Percentiles rank a stretch among this genome's conserved stretches.
These are phyloP conservation scores for Harpagus bidentatus DNA, from an alignment of 2,113 vertebrate genomes.

Conservation along the genomic window DNA sequence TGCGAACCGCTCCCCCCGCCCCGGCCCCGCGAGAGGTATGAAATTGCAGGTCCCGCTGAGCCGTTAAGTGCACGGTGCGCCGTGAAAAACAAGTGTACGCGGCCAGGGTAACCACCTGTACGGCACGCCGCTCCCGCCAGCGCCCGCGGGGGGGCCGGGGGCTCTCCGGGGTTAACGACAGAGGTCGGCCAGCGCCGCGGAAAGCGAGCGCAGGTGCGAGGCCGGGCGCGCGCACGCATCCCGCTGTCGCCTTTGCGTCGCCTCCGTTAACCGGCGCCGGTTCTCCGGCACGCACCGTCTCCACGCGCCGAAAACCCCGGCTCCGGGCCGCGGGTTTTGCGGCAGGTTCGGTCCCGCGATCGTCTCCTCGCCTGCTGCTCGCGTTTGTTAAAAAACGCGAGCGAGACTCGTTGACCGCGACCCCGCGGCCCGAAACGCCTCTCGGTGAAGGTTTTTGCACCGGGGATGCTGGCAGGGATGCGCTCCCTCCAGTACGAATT, in stretches of 20 bases:
- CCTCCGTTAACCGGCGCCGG: neutral
- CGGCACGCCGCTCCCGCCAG: slow-evolving; percentile 24
- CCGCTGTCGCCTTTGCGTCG: neutral
- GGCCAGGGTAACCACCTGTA: slow-evolving; percentile 82
- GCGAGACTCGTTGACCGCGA: neutral
- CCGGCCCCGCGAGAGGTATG: slow-evolving; percentile 68
- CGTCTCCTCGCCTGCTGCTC: neutral
- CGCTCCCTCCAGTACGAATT: too few relatives aligned
- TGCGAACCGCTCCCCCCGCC: slow-evolving; percentile 45
- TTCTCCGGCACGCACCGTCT: neutral
- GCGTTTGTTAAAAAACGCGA: neutral
- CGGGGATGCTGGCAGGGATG: neutral
- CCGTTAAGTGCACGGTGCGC: slow-evolving; percentile 85
- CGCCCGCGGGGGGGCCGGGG: neutral
- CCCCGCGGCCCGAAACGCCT: neutral
- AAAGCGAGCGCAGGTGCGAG: slow-evolving; percentile 62
- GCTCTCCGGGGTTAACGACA: slow-evolving; percentile 40
- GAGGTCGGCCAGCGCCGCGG: slow-evolving; percentile 4
- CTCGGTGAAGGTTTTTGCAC: neutral
- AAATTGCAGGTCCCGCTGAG: slow-evolving; percentile 77
- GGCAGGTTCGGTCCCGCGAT: neutral
- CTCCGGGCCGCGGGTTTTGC: neutral
- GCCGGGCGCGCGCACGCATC: neutral
- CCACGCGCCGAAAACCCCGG: fast-evolving
- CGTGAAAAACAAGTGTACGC: slow-evolving; percentile 87